Conservation (phyloP, 2,113 vertebrate genomes). For the Bettongia penicillata region DNA sequence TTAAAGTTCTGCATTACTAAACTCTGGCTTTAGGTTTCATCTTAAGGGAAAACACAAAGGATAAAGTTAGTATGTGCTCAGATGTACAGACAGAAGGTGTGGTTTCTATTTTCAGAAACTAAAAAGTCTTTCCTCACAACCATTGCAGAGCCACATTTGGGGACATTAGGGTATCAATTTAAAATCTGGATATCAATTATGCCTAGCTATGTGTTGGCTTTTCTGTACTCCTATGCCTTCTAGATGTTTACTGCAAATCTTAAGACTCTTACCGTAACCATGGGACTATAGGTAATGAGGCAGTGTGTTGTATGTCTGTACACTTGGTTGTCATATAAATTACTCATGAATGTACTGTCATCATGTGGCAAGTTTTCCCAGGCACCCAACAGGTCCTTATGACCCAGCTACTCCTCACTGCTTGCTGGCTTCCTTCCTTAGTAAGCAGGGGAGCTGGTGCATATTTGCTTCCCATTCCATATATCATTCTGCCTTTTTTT, state of each 20-base stretch:
- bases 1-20: constrained; percentile 10
- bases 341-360: background rate
- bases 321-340: background rate
- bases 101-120: constrained; percentile 20
- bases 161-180: background rate
- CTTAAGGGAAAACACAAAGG: background rate
- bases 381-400: background rate
- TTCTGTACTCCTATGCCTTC: constrained; percentile 21
- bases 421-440: background rate
- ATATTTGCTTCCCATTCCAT: background rate
- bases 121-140: background rate
- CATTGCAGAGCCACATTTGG: background rate
- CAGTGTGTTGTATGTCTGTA: background rate
- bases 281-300: background rate
- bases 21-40: constrained; percentile 8
- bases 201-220: background rate
- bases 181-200: background rate
- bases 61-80: background rate
- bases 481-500: background rate
- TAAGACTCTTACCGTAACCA: background rate
- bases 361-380: background rate
- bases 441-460: constrained; percentile 47
- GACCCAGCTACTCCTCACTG: constrained; percentile 7
- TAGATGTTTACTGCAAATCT: background rate
- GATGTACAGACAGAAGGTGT: background rate